phyloP scores from a whole-genome alignment of 37 sponge, comb jelly and placozoan species.

The Aplysina aerophoba region DNA sequence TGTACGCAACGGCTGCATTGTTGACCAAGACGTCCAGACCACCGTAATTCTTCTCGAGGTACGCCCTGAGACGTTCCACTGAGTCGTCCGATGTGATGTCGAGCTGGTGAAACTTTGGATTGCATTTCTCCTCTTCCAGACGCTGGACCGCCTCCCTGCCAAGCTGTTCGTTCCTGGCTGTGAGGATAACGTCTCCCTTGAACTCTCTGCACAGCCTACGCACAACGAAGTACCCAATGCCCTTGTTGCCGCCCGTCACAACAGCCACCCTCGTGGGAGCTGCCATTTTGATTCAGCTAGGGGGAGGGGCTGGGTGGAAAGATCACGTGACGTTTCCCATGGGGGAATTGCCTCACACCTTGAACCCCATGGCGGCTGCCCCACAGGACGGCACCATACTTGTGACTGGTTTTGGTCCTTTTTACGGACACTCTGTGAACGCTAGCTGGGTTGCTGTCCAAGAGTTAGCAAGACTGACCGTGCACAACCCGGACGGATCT shows the following conservation, averaged over 20 bases:
- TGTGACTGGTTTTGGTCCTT: conserved; percentile 79
- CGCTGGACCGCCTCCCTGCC: conserved; percentile 67
- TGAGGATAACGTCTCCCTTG: conserved; percentile 85
- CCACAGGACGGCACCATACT: conserved; percentile 30
- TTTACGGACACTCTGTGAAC: conserved; percentile 56
- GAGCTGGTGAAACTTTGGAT: conserved; percentile 80
- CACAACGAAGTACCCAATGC: conserved; percentile 89
- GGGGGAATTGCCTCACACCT: no score
- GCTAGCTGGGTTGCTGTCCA: conserved; percentile 81
- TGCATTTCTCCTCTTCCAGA: conserved; percentile 72
- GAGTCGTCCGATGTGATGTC: conserved; percentile 77
- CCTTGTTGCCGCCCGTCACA: conserved; percentile 93
- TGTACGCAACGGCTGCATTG: conserved; percentile 86
- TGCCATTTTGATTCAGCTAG: not conserved
- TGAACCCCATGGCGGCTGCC: no score
- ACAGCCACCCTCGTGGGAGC: conserved; percentile 61
- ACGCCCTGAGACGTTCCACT: conserved; percentile 49
- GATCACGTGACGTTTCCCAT: no score
- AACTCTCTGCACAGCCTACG: conserved; percentile 77
- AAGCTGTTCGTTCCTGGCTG: conserved; percentile 64
- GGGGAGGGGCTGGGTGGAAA: no score
- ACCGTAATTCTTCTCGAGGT: conserved; percentile 66
- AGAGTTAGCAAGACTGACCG: conserved; percentile 25
- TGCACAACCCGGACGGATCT: not conserved
- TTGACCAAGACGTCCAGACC: conserved; percentile 87